Evolutionary conservation across 2,888 invertebrate species (phyloP).

Genomic region (Oscheius sp.): DNA sequence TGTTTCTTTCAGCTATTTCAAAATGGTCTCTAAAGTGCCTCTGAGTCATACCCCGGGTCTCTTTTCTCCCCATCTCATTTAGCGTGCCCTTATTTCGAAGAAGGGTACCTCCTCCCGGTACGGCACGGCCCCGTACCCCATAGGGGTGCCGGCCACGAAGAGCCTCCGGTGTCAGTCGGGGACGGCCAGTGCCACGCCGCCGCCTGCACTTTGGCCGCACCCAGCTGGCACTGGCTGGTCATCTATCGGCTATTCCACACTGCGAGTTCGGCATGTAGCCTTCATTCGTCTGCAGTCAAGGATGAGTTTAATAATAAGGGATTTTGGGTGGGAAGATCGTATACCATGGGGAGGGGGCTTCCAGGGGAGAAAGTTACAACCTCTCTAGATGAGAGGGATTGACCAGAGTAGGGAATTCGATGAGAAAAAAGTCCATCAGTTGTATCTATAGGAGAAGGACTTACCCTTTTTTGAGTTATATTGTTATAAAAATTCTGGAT

Average conservation of each 20-base stretch:
- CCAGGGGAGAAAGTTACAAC: background rate
- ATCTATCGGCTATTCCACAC: slow-evolving; percentile 23
- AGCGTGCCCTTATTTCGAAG: background rate
- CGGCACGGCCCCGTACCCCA: background rate
- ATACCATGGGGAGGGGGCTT: background rate
- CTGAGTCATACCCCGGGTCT: background rate
- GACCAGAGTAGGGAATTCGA: background rate
- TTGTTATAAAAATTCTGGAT: background rate
- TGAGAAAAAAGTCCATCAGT: background rate
- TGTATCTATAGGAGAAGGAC: background rate
- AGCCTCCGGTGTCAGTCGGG: slow-evolving; percentile 15
- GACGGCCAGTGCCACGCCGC: slow-evolving; percentile 20
- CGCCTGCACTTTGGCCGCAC: slow-evolving; percentile 23
- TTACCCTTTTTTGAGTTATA: background rate
- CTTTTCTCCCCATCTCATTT: background rate
- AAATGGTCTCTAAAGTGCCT: background rate
- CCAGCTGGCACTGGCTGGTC: slow-evolving; percentile 25
- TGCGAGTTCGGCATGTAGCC: slow-evolving; percentile 15
- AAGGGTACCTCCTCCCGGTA: slow-evolving; percentile 9
- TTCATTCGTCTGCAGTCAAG: background rate
- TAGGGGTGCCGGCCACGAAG: slow-evolving; percentile 4
- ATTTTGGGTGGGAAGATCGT: too few relatives aligned
- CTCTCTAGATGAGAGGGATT: background rate
- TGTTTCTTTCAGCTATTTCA: background rate
- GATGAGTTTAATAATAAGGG: slow-evolving; percentile 9